Evolutionary conservation across 2,113 vertebrate genomes (phyloP).

Genomic region (Notiomystis cincta): DNA sequence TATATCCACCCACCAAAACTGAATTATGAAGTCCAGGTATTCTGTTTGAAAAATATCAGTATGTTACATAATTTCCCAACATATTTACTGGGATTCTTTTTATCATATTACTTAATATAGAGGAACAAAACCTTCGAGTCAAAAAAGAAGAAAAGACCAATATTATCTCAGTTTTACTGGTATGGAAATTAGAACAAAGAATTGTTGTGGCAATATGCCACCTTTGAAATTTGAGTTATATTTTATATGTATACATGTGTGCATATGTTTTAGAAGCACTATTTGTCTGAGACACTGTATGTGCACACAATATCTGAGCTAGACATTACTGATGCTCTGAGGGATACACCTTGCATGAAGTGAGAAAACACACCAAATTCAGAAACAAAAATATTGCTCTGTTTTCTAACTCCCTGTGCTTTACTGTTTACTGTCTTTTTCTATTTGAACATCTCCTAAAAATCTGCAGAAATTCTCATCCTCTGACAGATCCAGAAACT

Average conservation of each 20-base stretch:
- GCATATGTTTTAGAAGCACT: neutral
- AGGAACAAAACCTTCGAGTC: neutral
- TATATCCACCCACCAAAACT: neutral
- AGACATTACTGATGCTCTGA: neutral
- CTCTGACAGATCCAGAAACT: neutral
- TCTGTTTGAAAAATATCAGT: neutral
- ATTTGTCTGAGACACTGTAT: neutral
- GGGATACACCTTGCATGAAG: neutral
- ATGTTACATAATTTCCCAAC: neutral
- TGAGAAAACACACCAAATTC: neutral
- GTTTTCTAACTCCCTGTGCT: neutral
- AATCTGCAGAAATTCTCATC: neutral
- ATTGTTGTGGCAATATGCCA: neutral
- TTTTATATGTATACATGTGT: neutral
- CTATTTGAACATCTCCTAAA: neutral
- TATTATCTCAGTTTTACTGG: neutral
- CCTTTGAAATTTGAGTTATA: neutral
- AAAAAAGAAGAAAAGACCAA: neutral
- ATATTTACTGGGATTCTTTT: neutral
- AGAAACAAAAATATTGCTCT: neutral
- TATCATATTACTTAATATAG: neutral
- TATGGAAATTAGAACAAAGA: neutral
- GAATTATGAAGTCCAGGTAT: neutral
- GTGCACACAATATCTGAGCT: rapidly evolving
- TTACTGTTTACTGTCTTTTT: neutral